A percentile compares a stretch with the other conserved stretches of the same genome.
These are phyloP conservation scores for Mormyrops attenuatus DNA, from an alignment of 2,797 vertebrate genomes.

Conservation along the genomic window DNA sequence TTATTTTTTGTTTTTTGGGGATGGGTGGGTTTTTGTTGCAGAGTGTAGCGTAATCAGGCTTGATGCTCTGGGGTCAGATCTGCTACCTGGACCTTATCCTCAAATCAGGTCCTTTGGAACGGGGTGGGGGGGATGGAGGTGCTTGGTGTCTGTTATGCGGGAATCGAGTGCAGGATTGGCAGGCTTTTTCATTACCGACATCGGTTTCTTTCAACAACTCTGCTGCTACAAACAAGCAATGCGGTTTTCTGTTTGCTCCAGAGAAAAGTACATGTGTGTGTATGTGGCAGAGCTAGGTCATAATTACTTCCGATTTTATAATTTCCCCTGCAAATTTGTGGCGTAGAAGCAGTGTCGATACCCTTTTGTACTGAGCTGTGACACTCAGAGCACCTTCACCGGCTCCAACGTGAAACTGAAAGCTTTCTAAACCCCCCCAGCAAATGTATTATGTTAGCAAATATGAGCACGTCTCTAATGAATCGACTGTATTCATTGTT, in stretches of 20 bases:
- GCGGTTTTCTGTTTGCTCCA: constrained; percentile 23
- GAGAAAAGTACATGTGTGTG: constrained; percentile 13
- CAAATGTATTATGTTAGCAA: constrained; percentile 6
- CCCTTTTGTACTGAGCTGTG: constrained; percentile 24
- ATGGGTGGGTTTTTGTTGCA: constrained; percentile 64
- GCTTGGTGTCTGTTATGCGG: constrained; percentile 18
- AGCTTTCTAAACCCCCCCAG: constrained; percentile 4
- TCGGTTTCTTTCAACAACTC: constrained; percentile 18
- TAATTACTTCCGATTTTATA: constrained; percentile 23
- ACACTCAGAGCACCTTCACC: neutral
- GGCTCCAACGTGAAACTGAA: constrained; percentile 11
- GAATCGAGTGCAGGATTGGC: neutral
- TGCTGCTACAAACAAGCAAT: neutral
- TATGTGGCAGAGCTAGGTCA: neutral
- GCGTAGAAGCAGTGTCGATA: constrained; percentile 21
- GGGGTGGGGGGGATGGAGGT: neutral
- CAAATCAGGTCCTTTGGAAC: constrained; percentile 42
- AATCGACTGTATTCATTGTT: constrained; percentile 16
- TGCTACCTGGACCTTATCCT: constrained; percentile 33
- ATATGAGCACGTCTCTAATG: neutral
- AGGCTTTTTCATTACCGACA: constrained; percentile 33
- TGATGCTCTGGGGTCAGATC: constrained; percentile 61
- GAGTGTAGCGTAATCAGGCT: constrained; percentile 73
- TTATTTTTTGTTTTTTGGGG: constrained; percentile 52
- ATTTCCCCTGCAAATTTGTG: constrained; percentile 22